Conservation (phyloP, 1,140 invertebrate genomes). For the Heliconius eleuchia region DNA sequence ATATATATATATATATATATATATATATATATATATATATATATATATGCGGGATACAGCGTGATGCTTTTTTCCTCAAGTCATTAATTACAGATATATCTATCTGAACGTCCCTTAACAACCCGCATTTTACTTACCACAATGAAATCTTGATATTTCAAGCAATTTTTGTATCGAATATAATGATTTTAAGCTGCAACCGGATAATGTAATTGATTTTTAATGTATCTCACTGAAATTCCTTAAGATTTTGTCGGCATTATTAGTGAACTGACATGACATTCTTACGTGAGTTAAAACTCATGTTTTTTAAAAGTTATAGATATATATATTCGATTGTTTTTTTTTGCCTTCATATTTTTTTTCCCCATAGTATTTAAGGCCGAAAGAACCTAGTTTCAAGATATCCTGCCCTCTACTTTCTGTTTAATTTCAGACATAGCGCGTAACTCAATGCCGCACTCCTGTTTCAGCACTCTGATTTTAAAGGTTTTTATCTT, state of each 20-base stretch:
- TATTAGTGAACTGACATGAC: neutral
- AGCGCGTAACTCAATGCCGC: too few species aligned
- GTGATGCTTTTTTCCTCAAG: neutral
- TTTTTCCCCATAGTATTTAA: too few species aligned
- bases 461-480: too few species aligned
- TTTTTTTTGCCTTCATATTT: too few species aligned
- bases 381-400: neutral
- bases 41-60: too few species aligned
- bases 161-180: slow-evolving; percentile 40
- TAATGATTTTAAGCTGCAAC: slow-evolving; percentile 37
- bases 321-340: too few species aligned
- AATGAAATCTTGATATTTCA: slow-evolving; percentile 42
- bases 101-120: slow-evolving; percentile 17
- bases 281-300: neutral
- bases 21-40: too few species aligned
- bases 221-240: slow-evolving; percentile 42
- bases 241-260: neutral
- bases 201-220: slow-evolving; percentile 43
- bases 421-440: neutral
- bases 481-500: too few species aligned
- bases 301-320: neutral
- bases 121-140: slow-evolving; percentile 14
- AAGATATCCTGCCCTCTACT: neutral
- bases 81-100: neutral
- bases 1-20: too few species aligned